Evolutionary conservation across 1,140 invertebrate genomes (phyloP).

Genomic region (Trachymyrmex septentrionalis): DNA sequence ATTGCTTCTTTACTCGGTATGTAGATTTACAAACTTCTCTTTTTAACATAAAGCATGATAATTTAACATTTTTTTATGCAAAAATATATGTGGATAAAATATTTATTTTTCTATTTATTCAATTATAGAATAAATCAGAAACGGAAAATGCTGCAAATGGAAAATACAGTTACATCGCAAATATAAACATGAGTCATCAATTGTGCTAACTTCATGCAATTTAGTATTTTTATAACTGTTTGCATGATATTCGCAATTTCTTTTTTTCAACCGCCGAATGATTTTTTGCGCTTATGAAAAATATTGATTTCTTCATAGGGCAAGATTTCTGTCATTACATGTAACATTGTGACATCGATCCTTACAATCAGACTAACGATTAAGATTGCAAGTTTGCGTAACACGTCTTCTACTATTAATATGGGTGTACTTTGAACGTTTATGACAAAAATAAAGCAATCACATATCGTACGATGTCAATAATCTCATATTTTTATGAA

Average conservation of each 20-base stretch:
- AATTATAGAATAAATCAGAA: neutral
- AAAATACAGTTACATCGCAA: neutral
- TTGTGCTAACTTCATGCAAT: neutral
- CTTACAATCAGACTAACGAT: neutral
- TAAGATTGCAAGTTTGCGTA: constrained; percentile 14
- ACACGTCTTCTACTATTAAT: constrained; percentile 36
- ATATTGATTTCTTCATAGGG: neutral
- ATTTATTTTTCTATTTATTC: neutral
- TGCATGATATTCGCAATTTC: neutral
- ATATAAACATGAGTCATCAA: neutral
- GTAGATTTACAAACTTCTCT: neutral
- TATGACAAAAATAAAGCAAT: neutral
- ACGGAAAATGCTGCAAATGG: no score
- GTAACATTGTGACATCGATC: neutral
- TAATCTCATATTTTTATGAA: neutral
- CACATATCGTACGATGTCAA: neutral
- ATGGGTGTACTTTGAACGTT: constrained; percentile 62
- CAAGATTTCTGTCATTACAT: neutral
- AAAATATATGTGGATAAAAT: neutral
- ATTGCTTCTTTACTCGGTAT: neutral
- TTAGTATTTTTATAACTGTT: neutral
- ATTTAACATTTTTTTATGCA: neutral
- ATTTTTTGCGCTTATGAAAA: neutral
- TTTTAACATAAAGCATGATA: neutral
- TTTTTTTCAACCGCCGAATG: neutral